These are phyloP conservation scores for Falco novaeseelandiae DNA, from an alignment of 2,797 vertebrate genomes.

Conservation along the genomic window DNA sequence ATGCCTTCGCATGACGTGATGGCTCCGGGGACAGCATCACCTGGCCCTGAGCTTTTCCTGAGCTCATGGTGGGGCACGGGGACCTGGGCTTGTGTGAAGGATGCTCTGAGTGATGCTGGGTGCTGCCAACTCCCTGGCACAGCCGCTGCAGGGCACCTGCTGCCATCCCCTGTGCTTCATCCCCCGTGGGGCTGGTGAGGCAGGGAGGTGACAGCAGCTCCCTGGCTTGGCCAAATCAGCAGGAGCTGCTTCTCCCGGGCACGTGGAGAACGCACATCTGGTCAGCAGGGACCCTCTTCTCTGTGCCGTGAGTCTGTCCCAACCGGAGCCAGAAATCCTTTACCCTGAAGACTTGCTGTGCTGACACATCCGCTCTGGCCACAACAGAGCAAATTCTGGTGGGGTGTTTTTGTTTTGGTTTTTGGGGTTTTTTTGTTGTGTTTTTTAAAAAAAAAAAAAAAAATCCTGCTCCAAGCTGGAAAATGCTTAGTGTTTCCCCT, in stretches of 20 bases:
- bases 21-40: not conserved
- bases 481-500: not conserved
- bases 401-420: not conserved
- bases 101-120: not conserved
- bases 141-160: not conserved
- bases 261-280: not conserved
- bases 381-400: not conserved
- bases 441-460: not conserved
- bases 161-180: not conserved
- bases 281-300: not conserved
- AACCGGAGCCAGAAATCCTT: not conserved
- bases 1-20: rapidly evolving
- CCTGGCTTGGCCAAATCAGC: rapidly evolving
- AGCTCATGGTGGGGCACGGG: not conserved
- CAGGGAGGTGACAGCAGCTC: not conserved
- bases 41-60: not conserved
- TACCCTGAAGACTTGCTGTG: not conserved
- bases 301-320: not conserved
- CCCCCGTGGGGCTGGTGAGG: rapidly evolving
- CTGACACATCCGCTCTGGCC: not conserved
- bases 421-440: no score
- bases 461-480: not conserved
- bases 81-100: rapidly evolving
- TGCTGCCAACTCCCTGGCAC: not conserved
- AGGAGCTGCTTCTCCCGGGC: not conserved